Percentiles rank a stretch among this genome's conserved stretches.
Conservation (phyloP, 2,113 vertebrate species). For the Chaetops frenatus region DNA sequence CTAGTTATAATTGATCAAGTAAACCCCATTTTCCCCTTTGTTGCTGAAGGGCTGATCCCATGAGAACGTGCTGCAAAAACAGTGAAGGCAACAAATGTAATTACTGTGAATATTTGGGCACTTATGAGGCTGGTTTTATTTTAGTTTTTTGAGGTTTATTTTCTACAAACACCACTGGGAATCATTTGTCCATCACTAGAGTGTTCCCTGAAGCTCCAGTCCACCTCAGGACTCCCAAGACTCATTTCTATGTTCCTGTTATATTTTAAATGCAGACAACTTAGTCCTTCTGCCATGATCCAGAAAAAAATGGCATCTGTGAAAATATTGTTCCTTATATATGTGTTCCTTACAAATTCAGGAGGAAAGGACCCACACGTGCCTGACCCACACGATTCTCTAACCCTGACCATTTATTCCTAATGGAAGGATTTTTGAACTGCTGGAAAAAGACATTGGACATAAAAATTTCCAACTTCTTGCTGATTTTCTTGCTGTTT, state of each 20-base stretch:
- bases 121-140: neutral
- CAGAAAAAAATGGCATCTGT: neutral
- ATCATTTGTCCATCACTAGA: neutral
- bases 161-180: neutral
- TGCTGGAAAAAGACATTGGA: neutral
- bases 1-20: neutral
- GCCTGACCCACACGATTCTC: neutral
- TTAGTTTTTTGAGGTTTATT: neutral
- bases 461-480: neutral
- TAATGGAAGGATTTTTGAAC: neutral
- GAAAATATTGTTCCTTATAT: too few species aligned
- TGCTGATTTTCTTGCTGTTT: neutral
- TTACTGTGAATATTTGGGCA: neutral
- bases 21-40: neutral
- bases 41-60: neutral
- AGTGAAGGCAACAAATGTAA: neutral
- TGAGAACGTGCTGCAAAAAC: neutral
- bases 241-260: neutral
- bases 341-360: neutral
- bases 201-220: neutral
- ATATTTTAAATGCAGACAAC: neutral
- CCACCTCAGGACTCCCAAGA: neutral
- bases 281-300: neutral
- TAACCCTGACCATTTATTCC: neutral
- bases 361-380: neutral